phyloP scores from a whole-genome alignment of 2,797 vertebrate species.

The Malacoraja senta region DNA sequence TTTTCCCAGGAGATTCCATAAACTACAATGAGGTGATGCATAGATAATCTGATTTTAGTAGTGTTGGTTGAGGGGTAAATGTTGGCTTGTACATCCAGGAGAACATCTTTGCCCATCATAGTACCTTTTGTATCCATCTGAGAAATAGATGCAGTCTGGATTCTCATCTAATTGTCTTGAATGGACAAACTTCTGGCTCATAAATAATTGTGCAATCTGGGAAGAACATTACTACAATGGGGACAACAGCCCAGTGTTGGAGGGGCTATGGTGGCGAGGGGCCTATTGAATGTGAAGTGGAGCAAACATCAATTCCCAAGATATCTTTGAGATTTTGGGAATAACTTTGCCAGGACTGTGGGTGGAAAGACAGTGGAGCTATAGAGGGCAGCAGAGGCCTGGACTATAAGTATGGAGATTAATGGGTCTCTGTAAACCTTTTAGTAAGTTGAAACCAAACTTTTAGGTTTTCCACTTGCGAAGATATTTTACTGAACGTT shows the following conservation, averaged over 20 bases:
- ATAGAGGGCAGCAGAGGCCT: neutral
- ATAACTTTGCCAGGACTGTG: neutral
- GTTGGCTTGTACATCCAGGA: too few species aligned
- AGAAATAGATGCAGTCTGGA: too few species aligned
- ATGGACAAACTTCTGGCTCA: too few species aligned
- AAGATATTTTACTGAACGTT: neutral
- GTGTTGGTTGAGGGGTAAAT: too few species aligned
- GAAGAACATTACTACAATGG: neutral
- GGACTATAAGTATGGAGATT: neutral
- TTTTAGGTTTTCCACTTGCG: neutral
- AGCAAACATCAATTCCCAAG: neutral
- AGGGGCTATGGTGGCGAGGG: neutral
- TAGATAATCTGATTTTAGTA: too few species aligned
- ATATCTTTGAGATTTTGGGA: neutral
- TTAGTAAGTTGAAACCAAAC: neutral
- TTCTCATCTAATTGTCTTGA: too few species aligned
- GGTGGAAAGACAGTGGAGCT: neutral
- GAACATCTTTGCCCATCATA: too few species aligned
- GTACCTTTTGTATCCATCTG: too few species aligned
- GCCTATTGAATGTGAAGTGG: neutral
- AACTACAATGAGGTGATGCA: too few species aligned
- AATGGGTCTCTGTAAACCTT: too few species aligned
- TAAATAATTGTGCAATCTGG: too few species aligned
- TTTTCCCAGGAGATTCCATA: too few species aligned
- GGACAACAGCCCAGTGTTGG: neutral